Evolutionary conservation across 2,888 invertebrate species (phyloP).

Genomic region (Acleris literana): DNA sequence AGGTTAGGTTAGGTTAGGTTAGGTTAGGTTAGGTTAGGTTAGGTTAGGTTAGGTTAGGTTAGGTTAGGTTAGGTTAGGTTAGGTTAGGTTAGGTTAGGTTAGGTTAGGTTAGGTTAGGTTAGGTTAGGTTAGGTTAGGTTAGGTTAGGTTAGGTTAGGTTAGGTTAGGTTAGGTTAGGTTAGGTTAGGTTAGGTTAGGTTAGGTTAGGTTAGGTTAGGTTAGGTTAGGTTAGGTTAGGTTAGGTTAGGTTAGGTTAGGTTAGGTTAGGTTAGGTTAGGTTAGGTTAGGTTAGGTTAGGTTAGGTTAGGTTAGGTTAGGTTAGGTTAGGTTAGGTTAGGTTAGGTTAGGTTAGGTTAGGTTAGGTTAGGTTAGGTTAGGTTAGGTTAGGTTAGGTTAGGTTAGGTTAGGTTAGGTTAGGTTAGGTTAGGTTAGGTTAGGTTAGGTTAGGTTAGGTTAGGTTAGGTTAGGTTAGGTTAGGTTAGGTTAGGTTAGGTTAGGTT

Average conservation of each 20-base stretch:
- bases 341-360: constrained; percentile 37
- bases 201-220: constrained; percentile 25
- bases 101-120: constrained; percentile 43
- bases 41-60: too few species aligned
- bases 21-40: too few species aligned
- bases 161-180: constrained; percentile 43
- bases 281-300: constrained; percentile 4
- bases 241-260: constrained; percentile 30
- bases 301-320: constrained; percentile 5
- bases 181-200: constrained; percentile 41
- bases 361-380: constrained; percentile 26
- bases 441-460: constrained; percentile 22
- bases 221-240: constrained; percentile 24
- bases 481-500: constrained; percentile 22
- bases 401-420: too few species aligned
- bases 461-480: constrained; percentile 22
- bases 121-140: constrained; percentile 44
- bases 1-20: too few species aligned
- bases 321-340: constrained; percentile 37
- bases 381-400: constrained; percentile 8
- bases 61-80: too few species aligned
- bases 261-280: constrained; percentile 38
- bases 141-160: constrained; percentile 44
- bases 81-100: constrained; percentile 37
- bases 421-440: too few species aligned